Evolutionary conservation across 1,140 invertebrate species (phyloP).

Genomic region (Solen grandis): DNA sequence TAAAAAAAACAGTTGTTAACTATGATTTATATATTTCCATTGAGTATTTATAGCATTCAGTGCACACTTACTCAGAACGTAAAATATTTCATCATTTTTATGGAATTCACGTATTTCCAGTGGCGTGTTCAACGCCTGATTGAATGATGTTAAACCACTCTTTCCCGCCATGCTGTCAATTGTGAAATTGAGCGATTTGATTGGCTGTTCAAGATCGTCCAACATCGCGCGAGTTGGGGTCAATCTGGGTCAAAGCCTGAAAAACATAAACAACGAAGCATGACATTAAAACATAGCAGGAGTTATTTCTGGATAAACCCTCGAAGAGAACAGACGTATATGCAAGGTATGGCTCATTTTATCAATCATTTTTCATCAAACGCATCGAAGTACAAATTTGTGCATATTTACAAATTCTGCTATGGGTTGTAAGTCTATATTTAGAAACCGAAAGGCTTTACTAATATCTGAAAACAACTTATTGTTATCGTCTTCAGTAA

Average conservation of each 20-base stretch:
- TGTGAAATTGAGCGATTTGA: not conserved
- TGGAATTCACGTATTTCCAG: too few species aligned
- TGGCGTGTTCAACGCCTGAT: not conserved
- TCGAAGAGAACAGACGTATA: not conserved
- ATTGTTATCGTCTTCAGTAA: too few species aligned
- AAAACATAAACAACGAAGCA: slow-evolving; percentile 5
- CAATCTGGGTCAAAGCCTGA: not conserved
- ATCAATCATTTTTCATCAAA: not conserved
- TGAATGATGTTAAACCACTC: not conserved
- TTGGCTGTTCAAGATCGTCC: slow-evolving; percentile 12
- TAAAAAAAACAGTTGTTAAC: too few species aligned
- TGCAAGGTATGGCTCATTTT: not conserved
- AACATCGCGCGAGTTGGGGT: slow-evolving; percentile 9
- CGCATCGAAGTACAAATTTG: not conserved
- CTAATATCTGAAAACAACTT: too few species aligned
- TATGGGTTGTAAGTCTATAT: too few species aligned
- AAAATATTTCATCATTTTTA: too few species aligned
- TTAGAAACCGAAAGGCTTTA: too few species aligned
- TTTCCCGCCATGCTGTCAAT: slow-evolving; percentile 10
- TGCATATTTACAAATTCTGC: not conserved
- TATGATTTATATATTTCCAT: too few species aligned
- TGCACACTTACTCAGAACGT: too few species aligned
- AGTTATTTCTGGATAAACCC: not conserved
- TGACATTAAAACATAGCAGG: not conserved
- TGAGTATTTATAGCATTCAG: too few species aligned